phyloP scores from a whole-genome alignment of 2,888 invertebrate species.

The Nyleta sp. region DNA sequence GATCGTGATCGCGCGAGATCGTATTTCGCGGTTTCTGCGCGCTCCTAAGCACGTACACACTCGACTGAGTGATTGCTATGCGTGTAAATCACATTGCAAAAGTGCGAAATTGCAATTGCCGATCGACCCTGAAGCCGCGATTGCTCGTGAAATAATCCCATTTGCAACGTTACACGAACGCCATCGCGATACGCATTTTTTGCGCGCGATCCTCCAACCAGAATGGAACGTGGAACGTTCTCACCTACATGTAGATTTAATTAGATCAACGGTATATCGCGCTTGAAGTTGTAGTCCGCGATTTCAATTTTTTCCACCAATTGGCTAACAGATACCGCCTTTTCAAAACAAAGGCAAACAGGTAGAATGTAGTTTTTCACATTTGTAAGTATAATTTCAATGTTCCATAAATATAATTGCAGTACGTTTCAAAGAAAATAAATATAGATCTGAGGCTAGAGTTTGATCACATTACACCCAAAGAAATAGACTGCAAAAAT shows the following conservation, averaged over 20 bases:
- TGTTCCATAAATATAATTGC: no score
- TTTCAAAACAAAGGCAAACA: background rate
- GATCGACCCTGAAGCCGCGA: slow-evolving; percentile 55
- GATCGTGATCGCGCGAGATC: slow-evolving; percentile 58
- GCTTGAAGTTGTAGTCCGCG: slow-evolving; percentile 24
- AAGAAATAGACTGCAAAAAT: no score
- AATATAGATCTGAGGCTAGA: no score
- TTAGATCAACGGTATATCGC: slow-evolving; percentile 44
- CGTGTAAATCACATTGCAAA: slow-evolving; percentile 58
- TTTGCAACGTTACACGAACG: slow-evolving; percentile 27
- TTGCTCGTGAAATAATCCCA: slow-evolving; percentile 52
- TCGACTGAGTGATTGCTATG: slow-evolving; percentile 57
- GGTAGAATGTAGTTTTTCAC: no score
- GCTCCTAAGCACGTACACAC: slow-evolving; percentile 48
- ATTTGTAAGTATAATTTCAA: no score
- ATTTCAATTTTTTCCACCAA: background rate
- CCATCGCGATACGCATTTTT: slow-evolving; percentile 29
- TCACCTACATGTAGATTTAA: slow-evolving; percentile 42
- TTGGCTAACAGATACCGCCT: background rate
- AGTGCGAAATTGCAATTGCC: slow-evolving; percentile 60
- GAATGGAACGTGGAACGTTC: slow-evolving; percentile 36
- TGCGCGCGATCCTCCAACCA: slow-evolving; percentile 13
- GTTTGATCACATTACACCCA: no score
- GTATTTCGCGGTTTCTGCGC: slow-evolving; percentile 61
- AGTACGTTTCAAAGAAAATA: no score